Conservation (phyloP, 2,888 invertebrate genomes). For the Abrostola tripartita region DNA sequence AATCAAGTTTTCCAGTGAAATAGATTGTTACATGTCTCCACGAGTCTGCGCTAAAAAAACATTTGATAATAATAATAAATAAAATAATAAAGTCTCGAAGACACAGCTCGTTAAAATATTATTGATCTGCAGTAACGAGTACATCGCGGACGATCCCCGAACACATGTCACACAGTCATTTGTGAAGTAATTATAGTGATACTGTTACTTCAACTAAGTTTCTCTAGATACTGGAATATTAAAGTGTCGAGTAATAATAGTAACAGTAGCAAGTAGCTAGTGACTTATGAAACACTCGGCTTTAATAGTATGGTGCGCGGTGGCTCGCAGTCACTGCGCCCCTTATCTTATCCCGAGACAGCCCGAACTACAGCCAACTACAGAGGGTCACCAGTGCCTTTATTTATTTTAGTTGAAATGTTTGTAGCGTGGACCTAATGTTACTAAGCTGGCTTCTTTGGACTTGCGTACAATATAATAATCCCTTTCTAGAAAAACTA, state of each 20-base stretch:
- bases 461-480: too few relatives aligned
- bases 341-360: not conserved
- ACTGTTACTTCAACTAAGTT: not conserved
- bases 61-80: too few relatives aligned
- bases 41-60: too few relatives aligned
- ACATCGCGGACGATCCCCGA: not conserved
- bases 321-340: not conserved
- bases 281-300: not conserved
- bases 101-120: not conserved
- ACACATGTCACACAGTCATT: not conserved
- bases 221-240: not conserved
- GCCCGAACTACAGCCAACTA: not conserved
- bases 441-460: too few relatives aligned
- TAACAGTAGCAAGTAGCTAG: not conserved
- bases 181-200: not conserved
- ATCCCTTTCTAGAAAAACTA: too few relatives aligned
- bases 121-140: not conserved
- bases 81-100: too few relatives aligned
- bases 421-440: too few relatives aligned
- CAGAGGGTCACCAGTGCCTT: too few relatives aligned
- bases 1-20: too few relatives aligned
- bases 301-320: not conserved
- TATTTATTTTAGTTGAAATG: too few relatives aligned
- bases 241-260: not conserved
- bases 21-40: too few relatives aligned